A percentile compares a stretch with the other conserved stretches of the same genome.
Evolutionary conservation across 2,797 vertebrate genomes (phyloP).

Genomic region (Cyclura pinguis): DNA sequence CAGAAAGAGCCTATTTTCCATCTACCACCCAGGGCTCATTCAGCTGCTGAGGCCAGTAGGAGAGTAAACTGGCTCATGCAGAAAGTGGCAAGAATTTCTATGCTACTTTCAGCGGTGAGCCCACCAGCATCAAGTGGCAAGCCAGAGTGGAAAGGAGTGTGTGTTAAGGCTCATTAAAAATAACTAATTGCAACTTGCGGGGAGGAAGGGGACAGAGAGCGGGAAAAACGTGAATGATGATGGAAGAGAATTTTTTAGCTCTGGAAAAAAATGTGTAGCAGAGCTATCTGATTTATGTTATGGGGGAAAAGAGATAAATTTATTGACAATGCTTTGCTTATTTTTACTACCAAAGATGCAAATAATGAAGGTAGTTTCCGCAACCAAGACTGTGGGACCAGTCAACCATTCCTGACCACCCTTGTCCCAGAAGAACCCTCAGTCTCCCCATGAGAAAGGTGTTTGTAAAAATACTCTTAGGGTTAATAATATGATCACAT

Average conservation of each 20-base stretch:
- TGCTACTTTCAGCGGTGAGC: neutral
- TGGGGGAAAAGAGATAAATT: slow-evolving; percentile 11
- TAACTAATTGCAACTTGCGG: slow-evolving; percentile 10
- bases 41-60: neutral
- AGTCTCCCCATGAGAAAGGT: neutral
- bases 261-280: slow-evolving; percentile 21
- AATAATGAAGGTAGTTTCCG: neutral
- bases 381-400: too few relatives aligned
- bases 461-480: neutral
- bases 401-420: neutral
- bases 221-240: neutral
- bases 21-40: neutral
- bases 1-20: neutral
- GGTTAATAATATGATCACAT: neutral
- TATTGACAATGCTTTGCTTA: slow-evolving; percentile 13
- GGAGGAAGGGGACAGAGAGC: too few relatives aligned
- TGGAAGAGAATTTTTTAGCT: slow-evolving; percentile 9
- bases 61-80: slow-evolving; percentile 33
- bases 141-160: neutral
- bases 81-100: slow-evolving; percentile 43
- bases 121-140: slow-evolving; percentile 48
- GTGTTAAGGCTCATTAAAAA: slow-evolving; percentile 26
- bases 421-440: neutral
- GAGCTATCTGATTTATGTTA: slow-evolving; percentile 23
- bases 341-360: slow-evolving; percentile 25